Percentiles rank a stretch among this genome's conserved stretches.
These are phyloP conservation scores for Oryzias dopingdopingensis DNA, from an alignment of 2,797 vertebrate genomes.

Conservation along the genomic window DNA sequence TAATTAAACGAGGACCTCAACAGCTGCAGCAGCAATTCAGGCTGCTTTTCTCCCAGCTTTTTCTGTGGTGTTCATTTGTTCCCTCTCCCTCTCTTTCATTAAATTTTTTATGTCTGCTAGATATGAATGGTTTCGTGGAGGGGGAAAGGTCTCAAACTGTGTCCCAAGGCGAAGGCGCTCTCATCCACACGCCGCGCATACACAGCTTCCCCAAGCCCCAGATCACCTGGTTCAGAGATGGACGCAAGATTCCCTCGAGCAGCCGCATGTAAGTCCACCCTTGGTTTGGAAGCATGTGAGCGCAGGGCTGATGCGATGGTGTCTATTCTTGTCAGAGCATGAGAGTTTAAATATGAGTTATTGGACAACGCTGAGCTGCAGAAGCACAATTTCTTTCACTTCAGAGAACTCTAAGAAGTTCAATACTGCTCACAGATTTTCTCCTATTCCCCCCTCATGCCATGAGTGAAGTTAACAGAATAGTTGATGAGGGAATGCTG, in stretches of 20 bases:
- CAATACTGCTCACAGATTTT: constrained; percentile 52
- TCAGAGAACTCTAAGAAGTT: constrained; percentile 47
- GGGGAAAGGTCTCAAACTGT: constrained; percentile 83
- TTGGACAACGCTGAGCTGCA: constrained; percentile 17
- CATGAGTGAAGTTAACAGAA: constrained; percentile 54
- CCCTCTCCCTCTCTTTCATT: constrained; percentile 13
- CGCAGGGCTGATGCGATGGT: constrained; percentile 9
- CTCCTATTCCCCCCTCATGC: constrained; percentile 30
- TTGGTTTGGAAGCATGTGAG: constrained; percentile 3
- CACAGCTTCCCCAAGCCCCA: constrained; percentile 94
- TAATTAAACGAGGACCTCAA: constrained; percentile 28
- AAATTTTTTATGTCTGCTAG: constrained; percentile 61
- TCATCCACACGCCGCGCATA: constrained; percentile 86
- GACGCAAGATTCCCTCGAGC: constrained; percentile 96
- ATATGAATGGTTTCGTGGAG: constrained; percentile 95
- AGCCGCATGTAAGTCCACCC: constrained; percentile 88
- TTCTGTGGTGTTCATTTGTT: constrained; percentile 4
- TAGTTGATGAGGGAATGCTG: constrained; percentile 59
- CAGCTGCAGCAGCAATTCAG: constrained; percentile 19
- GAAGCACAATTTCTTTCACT: constrained; percentile 39
- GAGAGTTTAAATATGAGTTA: constrained; percentile 18
- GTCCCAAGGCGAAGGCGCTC: constrained; percentile 89
- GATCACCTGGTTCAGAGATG: constrained; percentile 98
- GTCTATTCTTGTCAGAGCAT: neutral
- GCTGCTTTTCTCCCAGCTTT: neutral